Evolutionary conservation across 2,113 vertebrate genomes (phyloP), one percentile per base, ranked within the genome.

Genomic region (Ammodramus savannarum): DNA sequence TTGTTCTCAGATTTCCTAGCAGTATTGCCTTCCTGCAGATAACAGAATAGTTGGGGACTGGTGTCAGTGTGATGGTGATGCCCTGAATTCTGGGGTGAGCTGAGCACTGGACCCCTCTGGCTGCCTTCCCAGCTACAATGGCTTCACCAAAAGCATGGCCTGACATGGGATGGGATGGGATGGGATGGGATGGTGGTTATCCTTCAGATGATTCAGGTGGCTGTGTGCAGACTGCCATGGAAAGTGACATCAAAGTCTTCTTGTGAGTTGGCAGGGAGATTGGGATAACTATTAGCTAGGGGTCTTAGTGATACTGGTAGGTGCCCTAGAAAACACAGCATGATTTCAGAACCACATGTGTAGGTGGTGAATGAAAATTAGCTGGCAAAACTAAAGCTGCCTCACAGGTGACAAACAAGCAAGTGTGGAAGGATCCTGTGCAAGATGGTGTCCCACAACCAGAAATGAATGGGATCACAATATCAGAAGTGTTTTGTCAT

Each of bases 41-140:
- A 17, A 31, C 11, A 55, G n/a, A 46, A 31, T 34, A 14, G 8
- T 1, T 62, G 29, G 39, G 5, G 34, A 29, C 25, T 31, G 23
- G 12, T n/a, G 55, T n/a, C 3, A 4, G 18, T 61, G 17, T 38
- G n/a, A 25, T 20, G 57, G 9, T 31, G 19, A 25, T 0, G 0
- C 22, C 38, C 46, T 77, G 22, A 48, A 39, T 46, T 19, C 29
- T 10, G 7, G 29, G 29, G 12, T 29, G 29, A 54, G 9, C n/a
- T 6, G 65, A 78, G 16, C 10, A 7, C 23, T 62, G 57, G 8
- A 18, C 6, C 4, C 34, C 29, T 23, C 55, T 62, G 57, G 10
- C 11, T 4, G 1, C 29, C 16, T 46, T 71, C 16, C 16, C 29
- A 29, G 29, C n/a, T 39, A 9, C n/a, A 54, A 14, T 7, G 39